Percentiles rank a stretch among this genome's conserved stretches.
Evolutionary conservation across 2,888 invertebrate genomes (phyloP).

Genomic region (Melieria crassipennis): DNA sequence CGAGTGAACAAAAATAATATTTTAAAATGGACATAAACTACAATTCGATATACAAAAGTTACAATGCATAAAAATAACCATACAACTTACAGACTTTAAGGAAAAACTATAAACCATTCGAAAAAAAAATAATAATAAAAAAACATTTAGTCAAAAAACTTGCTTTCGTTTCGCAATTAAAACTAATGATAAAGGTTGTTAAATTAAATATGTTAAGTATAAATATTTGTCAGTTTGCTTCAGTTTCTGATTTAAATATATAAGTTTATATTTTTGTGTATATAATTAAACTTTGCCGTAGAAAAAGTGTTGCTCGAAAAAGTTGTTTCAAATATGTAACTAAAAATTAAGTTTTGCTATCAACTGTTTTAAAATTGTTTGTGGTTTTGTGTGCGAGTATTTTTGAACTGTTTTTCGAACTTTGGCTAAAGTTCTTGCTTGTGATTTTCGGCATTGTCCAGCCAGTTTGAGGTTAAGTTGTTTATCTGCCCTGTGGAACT

Average conservation of each 20-base stretch:
- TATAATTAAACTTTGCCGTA: too few relatives aligned
- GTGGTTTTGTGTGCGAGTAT: slow-evolving; percentile 6
- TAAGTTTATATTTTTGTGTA: too few relatives aligned
- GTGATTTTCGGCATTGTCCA: background rate
- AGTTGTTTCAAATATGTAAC: too few relatives aligned
- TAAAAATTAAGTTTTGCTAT: background rate
- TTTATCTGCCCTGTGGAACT: background rate
- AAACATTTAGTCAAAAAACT: too few relatives aligned
- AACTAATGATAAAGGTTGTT: too few relatives aligned
- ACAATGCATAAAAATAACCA: background rate
- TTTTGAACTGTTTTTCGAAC: background rate
- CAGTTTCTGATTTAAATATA: too few relatives aligned
- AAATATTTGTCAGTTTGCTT: too few relatives aligned
- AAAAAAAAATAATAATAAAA: slow-evolving; percentile 3
- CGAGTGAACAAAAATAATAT: background rate
- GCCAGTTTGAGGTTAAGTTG: background rate
- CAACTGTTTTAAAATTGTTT: background rate
- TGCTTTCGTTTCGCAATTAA: too few relatives aligned
- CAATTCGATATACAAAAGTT: background rate
- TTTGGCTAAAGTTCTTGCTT: background rate
- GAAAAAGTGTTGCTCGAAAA: too few relatives aligned
- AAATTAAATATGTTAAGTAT: too few relatives aligned
- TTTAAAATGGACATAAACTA: too few relatives aligned
- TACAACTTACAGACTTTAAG: background rate
- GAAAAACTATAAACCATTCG: background rate